Evolutionary conservation across 2,113 vertebrate species (phyloP).

Genomic region (Otus sunia): DNA sequence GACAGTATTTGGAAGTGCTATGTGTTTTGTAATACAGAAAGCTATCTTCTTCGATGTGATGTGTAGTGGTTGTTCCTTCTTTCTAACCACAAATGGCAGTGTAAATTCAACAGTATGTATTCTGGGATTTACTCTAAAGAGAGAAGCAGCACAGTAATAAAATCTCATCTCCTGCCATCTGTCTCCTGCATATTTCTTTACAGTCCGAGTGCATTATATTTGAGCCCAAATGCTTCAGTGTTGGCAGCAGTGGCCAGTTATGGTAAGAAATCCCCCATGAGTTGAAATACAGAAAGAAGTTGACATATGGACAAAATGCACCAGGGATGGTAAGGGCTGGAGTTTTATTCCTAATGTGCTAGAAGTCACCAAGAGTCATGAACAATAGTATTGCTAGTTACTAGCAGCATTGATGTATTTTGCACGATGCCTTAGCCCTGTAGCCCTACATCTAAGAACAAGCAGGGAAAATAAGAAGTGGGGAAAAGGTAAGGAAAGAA

Average conservation of each 20-base stretch:
- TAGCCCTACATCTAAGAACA: not conserved
- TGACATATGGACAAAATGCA: constrained; percentile 41
- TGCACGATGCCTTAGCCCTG: not conserved
- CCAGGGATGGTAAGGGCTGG: not conserved
- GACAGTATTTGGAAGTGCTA: not conserved
- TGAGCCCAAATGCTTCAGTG: constrained; percentile 25
- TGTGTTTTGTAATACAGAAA: not conserved
- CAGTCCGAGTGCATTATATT: constrained; percentile 8
- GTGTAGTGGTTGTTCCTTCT: not conserved
- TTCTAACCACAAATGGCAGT: not conserved
- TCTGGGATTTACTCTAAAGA: constrained; percentile 43
- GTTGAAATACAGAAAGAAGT: not conserved
- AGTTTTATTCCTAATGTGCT: not conserved
- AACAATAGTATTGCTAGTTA: not conserved
- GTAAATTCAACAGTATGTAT: constrained; percentile 12
- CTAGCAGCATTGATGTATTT: not conserved
- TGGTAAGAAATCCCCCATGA: constrained; percentile 16
- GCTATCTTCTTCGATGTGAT: not conserved
- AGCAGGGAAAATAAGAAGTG: not conserved
- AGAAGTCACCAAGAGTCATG: not conserved
- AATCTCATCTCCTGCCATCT: constrained; percentile 55
- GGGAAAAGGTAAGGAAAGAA: not conserved
- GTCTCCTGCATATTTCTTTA: constrained; percentile 47
- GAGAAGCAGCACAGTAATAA: constrained; percentile 30
- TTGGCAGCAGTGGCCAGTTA: constrained; percentile 19